Conservation (phyloP, 1,140 invertebrate species). For the Leptinotarsa undecemlineata region DNA sequence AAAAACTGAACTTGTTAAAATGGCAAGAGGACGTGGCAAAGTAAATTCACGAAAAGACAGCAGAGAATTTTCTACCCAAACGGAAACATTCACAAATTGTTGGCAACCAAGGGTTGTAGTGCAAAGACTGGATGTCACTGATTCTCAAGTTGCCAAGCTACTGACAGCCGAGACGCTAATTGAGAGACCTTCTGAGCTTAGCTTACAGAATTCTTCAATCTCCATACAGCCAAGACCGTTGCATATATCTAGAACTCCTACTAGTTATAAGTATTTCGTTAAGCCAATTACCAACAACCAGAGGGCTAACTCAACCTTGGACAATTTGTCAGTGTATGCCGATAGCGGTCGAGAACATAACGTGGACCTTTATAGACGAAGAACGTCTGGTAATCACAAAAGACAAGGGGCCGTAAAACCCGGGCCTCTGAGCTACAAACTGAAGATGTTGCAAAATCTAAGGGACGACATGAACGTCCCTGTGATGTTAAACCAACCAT, state of each 20-base stretch:
- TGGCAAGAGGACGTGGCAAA: neutral
- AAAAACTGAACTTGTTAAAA: neutral
- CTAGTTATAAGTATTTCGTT: slow-evolving; percentile 18
- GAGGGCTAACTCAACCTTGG: slow-evolving; percentile 29
- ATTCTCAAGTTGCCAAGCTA: neutral
- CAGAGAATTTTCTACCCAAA: neutral
- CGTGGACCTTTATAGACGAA: neutral
- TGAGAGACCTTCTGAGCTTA: neutral
- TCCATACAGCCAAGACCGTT: neutral
- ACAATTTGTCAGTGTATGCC: neutral
- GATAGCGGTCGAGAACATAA: neutral
- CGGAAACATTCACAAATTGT: neutral
- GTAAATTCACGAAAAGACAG: neutral
- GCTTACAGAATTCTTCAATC: neutral
- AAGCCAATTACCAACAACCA: slow-evolving; percentile 30
- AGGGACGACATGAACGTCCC: slow-evolving; percentile 22
- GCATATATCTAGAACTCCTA: slow-evolving; percentile 24
- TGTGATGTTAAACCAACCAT: neutral
- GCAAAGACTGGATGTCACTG: neutral
- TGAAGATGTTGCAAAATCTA: neutral
- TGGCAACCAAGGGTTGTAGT: neutral
- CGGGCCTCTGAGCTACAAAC: slow-evolving; percentile 23
- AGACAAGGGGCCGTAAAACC: slow-evolving; percentile 19
- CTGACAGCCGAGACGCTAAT: neutral
- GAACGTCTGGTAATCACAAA: neutral